Percentiles rank a stretch among this genome's conserved stretches.
Evolutionary conservation across 2,797 vertebrate species (phyloP).

Genomic region (Trachops cirrhosus): DNA sequence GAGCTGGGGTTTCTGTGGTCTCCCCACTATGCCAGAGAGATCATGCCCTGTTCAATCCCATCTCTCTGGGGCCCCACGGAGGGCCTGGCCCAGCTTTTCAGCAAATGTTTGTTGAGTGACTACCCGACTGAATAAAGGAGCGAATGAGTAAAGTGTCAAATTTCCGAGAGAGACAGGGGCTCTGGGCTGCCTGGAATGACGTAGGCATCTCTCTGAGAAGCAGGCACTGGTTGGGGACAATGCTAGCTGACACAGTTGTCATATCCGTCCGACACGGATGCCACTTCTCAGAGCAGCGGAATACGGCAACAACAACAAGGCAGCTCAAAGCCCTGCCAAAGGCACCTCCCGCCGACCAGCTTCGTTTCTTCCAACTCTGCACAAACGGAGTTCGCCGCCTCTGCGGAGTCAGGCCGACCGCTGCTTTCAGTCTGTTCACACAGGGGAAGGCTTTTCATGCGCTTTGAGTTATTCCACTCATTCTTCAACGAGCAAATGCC

Average conservation of each 20-base stretch:
- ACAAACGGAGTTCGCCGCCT: neutral
- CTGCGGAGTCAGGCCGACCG: neutral
- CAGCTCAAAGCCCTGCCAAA: neutral
- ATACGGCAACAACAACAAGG: rapidly evolving
- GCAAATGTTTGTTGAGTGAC: neutral
- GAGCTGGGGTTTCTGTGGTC: neutral
- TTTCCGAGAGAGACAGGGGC: neutral
- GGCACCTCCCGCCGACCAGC: neutral
- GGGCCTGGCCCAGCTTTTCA: neutral
- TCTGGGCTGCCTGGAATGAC: neutral
- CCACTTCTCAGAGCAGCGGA: neutral
- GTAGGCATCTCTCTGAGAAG: neutral
- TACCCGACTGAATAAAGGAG: neutral
- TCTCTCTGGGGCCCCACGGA: neutral
- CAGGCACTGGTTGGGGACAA: neutral
- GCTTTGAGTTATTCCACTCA: neutral
- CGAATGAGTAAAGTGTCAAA: neutral
- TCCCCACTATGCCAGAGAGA: neutral
- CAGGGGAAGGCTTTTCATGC: neutral
- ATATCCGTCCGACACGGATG: rapidly evolving
- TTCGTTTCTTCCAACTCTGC: neutral
- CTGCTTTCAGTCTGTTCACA: neutral
- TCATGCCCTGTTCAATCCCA: neutral
- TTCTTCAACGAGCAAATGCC: neutral
- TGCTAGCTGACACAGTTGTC: rapidly evolving